Evolutionary conservation across 2,797 vertebrate species (phyloP).

Genomic region (Sarcophilus harrisii): DNA sequence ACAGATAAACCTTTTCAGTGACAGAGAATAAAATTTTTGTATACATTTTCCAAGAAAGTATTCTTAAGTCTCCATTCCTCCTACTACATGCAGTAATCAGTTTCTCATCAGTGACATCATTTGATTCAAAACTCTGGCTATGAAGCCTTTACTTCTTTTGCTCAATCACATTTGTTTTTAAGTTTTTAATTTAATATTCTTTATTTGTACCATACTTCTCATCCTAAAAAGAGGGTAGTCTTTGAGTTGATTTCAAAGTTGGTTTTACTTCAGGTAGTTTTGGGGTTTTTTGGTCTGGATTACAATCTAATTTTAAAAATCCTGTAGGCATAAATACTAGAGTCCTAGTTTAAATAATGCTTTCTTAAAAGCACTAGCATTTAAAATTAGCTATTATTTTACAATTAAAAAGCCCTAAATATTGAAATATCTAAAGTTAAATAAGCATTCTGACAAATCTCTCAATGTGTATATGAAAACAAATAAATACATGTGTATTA

Average conservation of each 20-base stretch:
- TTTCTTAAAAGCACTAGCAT: constrained; percentile 10
- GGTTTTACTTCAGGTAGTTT: not conserved
- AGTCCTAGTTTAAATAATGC: constrained; percentile 36
- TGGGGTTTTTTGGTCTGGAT: constrained; percentile 22
- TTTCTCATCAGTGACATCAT: not conserved
- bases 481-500: too few species aligned
- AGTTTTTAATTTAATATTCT: not conserved
- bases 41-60: not conserved
- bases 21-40: too few species aligned
- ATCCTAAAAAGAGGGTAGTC: constrained; percentile 3
- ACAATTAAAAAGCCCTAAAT: constrained; percentile 27
- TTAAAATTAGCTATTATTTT: constrained; percentile 48
- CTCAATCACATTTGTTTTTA: not conserved
- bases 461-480: not conserved
- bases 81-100: not conserved
- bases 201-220: constrained; percentile 37
- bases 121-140: not conserved
- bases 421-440: constrained; percentile 42
- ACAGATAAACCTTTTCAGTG: too few species aligned
- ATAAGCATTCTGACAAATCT: constrained; percentile 6
- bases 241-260: constrained; percentile 15
- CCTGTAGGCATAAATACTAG: constrained; percentile 8
- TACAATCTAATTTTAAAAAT: not conserved
- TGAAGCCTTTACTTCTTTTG: not conserved
- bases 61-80: not conserved